Base-by-base conservation (phyloP, 2,113 vertebrate genomes). In the Hippocampus guttulatus region DNA sequence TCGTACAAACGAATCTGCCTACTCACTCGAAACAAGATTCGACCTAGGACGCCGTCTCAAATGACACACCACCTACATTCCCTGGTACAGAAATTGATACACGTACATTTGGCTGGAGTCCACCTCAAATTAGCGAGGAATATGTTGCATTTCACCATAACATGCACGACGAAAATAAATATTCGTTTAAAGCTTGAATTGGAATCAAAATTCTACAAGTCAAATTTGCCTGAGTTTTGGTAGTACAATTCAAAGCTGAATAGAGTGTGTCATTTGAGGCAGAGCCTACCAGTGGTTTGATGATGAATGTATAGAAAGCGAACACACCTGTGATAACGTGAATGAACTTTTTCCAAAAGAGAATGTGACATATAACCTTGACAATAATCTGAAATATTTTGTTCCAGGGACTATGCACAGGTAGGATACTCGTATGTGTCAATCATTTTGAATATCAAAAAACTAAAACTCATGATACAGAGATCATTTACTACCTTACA, bases 191-290 rank as follows among this genome's bases (percentile, higher is more conserved):
- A 69, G 55, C n/a, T 47, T 65, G n/a, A 47, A 47, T 47, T 47
- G 21, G 14, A 65, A 15, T 25, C 43, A 15, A 5, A 45, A 23
- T 43, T 57, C 8, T 30, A 49, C 18, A 38, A 45, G 61, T 70
- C 47, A 75, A 74, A 71, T 51, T 52, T 33, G 78, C 78, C 85
- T 83, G 80, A 87, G 77, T 70, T 77, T 65, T 57, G 23, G 63
- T 30, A n/a, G 43, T 63, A 78, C 65, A 69, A 68, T 81, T 73
- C 72, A 79, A 67, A 73, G 43, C 71, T 66, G 49, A 60, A 70
- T 33, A 30, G n/a, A 25, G 64, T 64, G 62, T 75, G 83, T 85
- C 1, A 84, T 86, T 84, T 83, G 85, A 90, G 64, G 12, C 64
- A 21, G 40, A 43, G 63, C 40, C 21, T 1, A n/a, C 21, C 11